Evolutionary conservation across 2,888 invertebrate genomes (phyloP).

Genomic region (Cephus nigrinus): DNA sequence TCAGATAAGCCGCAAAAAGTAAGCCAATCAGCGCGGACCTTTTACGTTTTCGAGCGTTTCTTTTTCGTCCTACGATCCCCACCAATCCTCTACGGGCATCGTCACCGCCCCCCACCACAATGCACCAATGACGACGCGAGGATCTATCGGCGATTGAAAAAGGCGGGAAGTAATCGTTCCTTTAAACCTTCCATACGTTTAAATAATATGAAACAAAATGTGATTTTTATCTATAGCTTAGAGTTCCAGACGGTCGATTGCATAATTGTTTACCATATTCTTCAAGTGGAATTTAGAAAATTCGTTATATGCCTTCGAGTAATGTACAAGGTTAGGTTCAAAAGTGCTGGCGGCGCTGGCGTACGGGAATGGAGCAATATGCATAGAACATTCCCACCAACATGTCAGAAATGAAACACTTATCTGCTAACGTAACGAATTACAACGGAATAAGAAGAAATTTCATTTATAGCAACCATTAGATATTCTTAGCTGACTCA

Average conservation of each 20-base stretch:
- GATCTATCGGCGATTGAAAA: constrained; percentile 44
- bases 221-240: neutral
- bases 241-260: neutral
- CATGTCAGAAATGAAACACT: neutral
- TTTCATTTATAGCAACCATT: neutral
- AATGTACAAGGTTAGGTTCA: neutral
- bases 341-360: neutral
- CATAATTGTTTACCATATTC: neutral
- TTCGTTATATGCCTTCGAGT: neutral
- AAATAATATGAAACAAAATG: neutral
- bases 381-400: neutral
- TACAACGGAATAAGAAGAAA: neutral
- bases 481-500: neutral
- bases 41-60: constrained; percentile 69
- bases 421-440: neutral
- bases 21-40: constrained; percentile 67
- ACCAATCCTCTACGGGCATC: neutral
- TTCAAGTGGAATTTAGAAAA: neutral
- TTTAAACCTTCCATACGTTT: constrained; percentile 19
- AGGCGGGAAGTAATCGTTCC: constrained; percentile 51
- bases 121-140: neutral
- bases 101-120: constrained; percentile 34
- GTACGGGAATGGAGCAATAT: neutral
- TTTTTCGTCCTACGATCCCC: constrained; percentile 59
- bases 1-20: constrained; percentile 72